Conservation (phyloP, 2,888 invertebrate species). For the Zeuzera pyrina region DNA sequence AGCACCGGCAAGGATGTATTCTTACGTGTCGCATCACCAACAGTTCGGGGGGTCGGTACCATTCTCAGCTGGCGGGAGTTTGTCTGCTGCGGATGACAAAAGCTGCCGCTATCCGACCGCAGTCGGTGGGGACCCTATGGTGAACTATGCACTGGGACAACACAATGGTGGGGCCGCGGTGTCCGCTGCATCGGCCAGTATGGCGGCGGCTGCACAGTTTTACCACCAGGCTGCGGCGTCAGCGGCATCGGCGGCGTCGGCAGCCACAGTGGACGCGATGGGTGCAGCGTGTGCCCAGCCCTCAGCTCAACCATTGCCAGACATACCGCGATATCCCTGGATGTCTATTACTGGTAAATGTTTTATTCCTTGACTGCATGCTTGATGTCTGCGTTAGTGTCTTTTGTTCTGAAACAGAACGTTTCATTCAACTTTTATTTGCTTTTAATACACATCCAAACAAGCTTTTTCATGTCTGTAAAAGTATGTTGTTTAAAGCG, state of each 20-base stretch:
- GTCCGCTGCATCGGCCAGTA: slow-evolving; percentile 76
- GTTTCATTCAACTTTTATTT: neutral
- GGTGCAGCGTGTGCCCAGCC: slow-evolving; percentile 86
- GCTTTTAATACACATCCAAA: no score
- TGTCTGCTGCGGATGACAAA: slow-evolving; percentile 80
- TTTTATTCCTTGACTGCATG: slow-evolving; percentile 53
- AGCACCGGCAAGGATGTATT: slow-evolving; percentile 90
- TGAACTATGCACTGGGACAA: slow-evolving; percentile 85
- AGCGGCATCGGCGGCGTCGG: slow-evolving; percentile 82
- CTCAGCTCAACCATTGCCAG: slow-evolving; percentile 90
- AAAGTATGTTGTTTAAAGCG: no score
- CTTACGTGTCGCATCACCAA: slow-evolving; percentile 90
- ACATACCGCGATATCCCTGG: slow-evolving; percentile 95
- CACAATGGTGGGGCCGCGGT: slow-evolving; percentile 82
- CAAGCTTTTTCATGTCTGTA: no score
- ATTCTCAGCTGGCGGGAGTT: slow-evolving; percentile 78
- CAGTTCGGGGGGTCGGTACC: slow-evolving; percentile 81
- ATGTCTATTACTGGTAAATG: slow-evolving; percentile 96
- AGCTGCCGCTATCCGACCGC: slow-evolving; percentile 86
- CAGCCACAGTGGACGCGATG: slow-evolving; percentile 86
- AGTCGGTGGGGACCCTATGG: slow-evolving; percentile 79
- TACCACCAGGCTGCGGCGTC: slow-evolving; percentile 89
- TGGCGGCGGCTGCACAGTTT: slow-evolving; percentile 86
- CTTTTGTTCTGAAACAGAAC: slow-evolving; percentile 15
- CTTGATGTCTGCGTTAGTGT: slow-evolving; percentile 19